Evolutionary conservation across 2,797 vertebrate genomes (phyloP), one percentile per base, ranked within the genome.

Genomic region (Pitangus sulphuratus): DNA sequence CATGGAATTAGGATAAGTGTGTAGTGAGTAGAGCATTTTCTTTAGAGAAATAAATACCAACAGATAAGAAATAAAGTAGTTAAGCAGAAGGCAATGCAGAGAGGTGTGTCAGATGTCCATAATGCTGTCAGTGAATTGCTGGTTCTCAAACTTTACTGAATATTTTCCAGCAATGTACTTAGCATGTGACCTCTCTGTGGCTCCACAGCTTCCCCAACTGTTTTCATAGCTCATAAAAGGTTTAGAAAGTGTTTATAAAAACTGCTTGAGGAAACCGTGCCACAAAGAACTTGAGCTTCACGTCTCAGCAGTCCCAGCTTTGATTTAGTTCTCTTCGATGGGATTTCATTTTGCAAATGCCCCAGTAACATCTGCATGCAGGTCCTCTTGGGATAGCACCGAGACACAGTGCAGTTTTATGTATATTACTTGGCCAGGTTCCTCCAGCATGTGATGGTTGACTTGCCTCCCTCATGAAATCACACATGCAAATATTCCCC

Each of bases 231-330:
- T 98, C 95, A 97, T 98, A 98, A 98, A 98, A 95, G 1, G 61
- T 96, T 98, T 97, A 97, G 95, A 90, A 98, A 97, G 93, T 97
- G 97, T 98, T 98, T 97, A 97, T 97, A 97, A 98, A 97, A 98
- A 91, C 95, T 97, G 86, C 94, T 97, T 84, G 83, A 97, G 96
- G 96, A 97, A 97, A 97, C 87, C 12, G 9, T 97, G 95, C 96
- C 96, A 97, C 96, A 96, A 97, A 98, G 92, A 98, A 95, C 94
- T 96, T 80, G 95, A 97, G 89, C 91, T 97, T 97, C 95, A 61
- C 3, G 93, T 98, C 97, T 98, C 97, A 89, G 85, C 93, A 90
- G 92, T 84, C 81, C 77, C 89, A 87, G 82, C 95, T 97, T 97
- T 93, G 91, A 97, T 97, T 97, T 97, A 94, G 92, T 86, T 98